Conservation (phyloP, 2,113 vertebrate genomes). For the Melanerpes aurifrons region DNA sequence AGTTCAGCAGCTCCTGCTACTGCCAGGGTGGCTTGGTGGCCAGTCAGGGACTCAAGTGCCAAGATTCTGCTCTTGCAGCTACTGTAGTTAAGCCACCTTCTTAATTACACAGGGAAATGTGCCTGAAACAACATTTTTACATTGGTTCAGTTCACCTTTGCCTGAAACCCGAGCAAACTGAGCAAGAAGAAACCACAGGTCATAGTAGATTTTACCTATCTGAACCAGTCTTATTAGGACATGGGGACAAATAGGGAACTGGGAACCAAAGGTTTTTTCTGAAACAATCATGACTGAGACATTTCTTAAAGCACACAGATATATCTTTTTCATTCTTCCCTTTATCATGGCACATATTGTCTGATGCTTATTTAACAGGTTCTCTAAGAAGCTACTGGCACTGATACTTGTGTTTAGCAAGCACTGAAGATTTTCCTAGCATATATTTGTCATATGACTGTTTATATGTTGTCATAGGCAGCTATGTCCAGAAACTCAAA, state of each 20-base stretch:
- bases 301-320: neutral
- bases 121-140: constrained; percentile 10
- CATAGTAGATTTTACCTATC: neutral
- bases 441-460: neutral
- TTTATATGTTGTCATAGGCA: neutral
- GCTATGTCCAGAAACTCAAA: neutral
- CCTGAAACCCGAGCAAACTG: constrained; percentile 8
- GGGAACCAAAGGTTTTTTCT: neutral
- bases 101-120: constrained; percentile 28
- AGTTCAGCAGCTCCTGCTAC: neutral
- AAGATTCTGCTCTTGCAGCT: constrained; percentile 12
- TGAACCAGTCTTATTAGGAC: neutral
- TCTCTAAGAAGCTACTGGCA: neutral
- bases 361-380: neutral
- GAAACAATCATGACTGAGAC: neutral
- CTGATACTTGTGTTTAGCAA: neutral
- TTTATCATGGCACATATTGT: neutral
- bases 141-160: neutral
- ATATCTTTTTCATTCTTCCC: neutral
- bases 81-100: neutral
- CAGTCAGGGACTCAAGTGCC: neutral
- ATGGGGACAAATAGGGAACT: neutral
- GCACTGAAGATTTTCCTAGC: neutral
- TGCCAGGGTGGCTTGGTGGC: neutral
- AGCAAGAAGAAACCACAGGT: neutral